A percentile compares a stretch with the other conserved stretches of the same genome.
Evolutionary conservation across 2,797 vertebrate species (phyloP).

Genomic region (Miichthys miiuy): DNA sequence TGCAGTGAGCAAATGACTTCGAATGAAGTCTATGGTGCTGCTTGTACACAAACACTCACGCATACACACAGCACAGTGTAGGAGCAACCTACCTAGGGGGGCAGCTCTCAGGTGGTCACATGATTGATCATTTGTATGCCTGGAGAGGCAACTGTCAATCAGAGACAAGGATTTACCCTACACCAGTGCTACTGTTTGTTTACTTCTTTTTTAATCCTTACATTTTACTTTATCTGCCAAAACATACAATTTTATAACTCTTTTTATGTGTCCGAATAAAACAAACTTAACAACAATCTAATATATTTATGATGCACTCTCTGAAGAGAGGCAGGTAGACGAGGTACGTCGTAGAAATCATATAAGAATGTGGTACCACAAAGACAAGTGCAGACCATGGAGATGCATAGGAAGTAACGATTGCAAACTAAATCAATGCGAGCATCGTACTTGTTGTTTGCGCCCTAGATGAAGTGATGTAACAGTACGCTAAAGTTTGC

Average conservation of each 20-base stretch:
- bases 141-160: background rate
- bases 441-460: background rate
- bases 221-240: background rate
- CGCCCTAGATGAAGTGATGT: background rate
- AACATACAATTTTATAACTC: background rate
- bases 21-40: background rate
- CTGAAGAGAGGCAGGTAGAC: no score
- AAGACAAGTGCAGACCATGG: background rate
- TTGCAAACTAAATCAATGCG: background rate
- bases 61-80: background rate
- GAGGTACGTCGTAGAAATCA: no score
- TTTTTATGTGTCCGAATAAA: background rate
- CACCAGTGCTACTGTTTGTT: background rate
- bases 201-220: background rate
- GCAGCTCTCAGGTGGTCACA: slow-evolving; percentile 11
- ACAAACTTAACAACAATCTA: background rate
- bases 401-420: background rate
- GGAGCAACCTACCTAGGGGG: background rate
- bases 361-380: background rate
- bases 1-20: background rate
- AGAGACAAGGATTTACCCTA: background rate
- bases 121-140: background rate
- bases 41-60: background rate
- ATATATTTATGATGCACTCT: background rate
- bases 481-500: background rate